phyloP scores from a whole-genome alignment of 2,113 vertebrate genomes.

The Porphyrio hochstetteri region DNA sequence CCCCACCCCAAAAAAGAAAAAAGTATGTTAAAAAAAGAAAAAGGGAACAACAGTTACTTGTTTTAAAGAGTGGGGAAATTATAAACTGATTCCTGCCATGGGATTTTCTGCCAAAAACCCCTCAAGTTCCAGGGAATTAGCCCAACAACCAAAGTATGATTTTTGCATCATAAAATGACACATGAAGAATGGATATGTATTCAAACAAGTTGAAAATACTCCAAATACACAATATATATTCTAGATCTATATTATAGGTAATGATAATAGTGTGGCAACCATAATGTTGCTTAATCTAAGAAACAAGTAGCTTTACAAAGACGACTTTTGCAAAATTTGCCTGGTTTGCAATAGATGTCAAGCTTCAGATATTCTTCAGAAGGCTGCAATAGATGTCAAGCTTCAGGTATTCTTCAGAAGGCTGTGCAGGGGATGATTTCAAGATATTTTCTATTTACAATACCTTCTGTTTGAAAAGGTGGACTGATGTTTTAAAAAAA shows the following conservation, averaged over 20 bases:
- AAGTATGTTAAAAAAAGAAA: background rate
- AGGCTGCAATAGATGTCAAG: background rate
- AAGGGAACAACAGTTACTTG: background rate
- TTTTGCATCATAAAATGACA: background rate
- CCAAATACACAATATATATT: background rate
- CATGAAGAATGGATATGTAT: background rate
- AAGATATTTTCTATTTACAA: background rate
- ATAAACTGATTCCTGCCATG: background rate
- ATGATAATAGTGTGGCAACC: background rate
- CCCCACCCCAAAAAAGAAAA: background rate
- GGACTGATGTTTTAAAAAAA: background rate
- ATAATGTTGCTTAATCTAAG: background rate
- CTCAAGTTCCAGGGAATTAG: background rate
- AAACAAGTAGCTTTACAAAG: background rate
- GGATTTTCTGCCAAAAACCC: background rate
- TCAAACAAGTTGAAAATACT: background rate
- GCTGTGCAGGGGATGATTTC: background rate
- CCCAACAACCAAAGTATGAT: background rate
- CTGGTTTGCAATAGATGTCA: background rate
- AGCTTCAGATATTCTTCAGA: background rate
- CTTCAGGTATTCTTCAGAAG: background rate
- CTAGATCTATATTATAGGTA: background rate
- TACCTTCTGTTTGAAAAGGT: background rate
- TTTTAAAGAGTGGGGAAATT: background rate
- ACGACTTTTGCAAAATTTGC: background rate